A percentile compares a stretch with the other conserved stretches of the same genome.
phyloP scores from a whole-genome alignment of 2,113 vertebrate genomes.

The Actinemys pallida region DNA sequence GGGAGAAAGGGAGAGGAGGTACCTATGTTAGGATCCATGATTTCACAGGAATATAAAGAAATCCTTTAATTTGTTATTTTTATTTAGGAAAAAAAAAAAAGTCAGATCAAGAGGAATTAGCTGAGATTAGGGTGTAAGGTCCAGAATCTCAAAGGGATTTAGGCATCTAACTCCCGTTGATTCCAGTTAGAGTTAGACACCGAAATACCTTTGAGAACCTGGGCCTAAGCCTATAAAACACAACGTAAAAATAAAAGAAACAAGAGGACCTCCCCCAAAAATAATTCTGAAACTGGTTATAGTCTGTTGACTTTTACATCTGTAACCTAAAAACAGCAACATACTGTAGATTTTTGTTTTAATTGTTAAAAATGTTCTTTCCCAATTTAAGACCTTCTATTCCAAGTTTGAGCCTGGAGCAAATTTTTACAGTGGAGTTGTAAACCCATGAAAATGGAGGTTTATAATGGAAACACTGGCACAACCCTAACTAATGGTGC shows the following conservation, averaged over 20 bases:
- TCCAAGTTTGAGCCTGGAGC: conserved; percentile 68
- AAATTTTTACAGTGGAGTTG: conserved; percentile 76
- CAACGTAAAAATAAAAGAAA: background rate
- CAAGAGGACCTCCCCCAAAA: background rate
- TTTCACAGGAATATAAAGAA: background rate
- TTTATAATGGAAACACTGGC: conserved; percentile 77
- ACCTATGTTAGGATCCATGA: background rate
- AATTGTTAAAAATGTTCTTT: conserved; percentile 71
- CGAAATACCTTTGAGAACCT: background rate
- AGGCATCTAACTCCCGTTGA: background rate
- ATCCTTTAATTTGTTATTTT: background rate
- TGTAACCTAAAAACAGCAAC: conserved; percentile 61
- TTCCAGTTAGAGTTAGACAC: background rate
- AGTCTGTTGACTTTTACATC: conserved; percentile 13
- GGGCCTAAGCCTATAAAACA: background rate
- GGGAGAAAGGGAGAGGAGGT: background rate
- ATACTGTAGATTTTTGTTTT: conserved; percentile 47
- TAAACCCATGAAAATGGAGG: conserved; percentile 73
- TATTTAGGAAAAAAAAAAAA: background rate
- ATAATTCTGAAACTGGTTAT: conserved; percentile 32
- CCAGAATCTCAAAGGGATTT: background rate
- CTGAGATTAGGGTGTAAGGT: conserved; percentile 15
- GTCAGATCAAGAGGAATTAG: background rate
- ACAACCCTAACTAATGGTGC: conserved; percentile 54
- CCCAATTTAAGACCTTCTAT: conserved; percentile 60